Evolutionary conservation across 2,113 vertebrate species (phyloP).

Genomic region (Choloepus hoffmanni): DNA sequence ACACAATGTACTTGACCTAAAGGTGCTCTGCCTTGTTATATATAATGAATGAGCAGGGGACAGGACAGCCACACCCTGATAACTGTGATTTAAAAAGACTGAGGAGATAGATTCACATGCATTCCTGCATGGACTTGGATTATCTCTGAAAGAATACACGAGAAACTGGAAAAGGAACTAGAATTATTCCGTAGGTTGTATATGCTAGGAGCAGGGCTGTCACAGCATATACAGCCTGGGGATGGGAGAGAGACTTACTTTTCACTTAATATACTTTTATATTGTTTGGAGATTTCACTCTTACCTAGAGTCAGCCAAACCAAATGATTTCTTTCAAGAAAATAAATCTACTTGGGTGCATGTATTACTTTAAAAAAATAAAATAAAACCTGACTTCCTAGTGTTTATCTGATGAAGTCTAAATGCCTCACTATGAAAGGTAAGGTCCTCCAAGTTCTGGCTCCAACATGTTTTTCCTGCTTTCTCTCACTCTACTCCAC

Average conservation of each 20-base stretch:
- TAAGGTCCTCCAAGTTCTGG: neutral
- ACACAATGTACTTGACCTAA: neutral
- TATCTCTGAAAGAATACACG: neutral
- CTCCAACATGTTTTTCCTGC: conserved; percentile 23
- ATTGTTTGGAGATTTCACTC: conserved; percentile 22
- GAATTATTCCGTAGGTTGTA: no score
- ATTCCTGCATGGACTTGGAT: neutral
- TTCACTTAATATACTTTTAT: neutral
- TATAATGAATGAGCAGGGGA: neutral
- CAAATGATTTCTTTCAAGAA: no score
- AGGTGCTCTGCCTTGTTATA: neutral
- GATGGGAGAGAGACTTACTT: neutral
- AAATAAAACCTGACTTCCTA: conserved; percentile 46
- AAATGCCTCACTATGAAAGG: conserved; percentile 40
- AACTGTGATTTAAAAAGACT: neutral
- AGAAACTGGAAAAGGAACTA: conserved; percentile 23
- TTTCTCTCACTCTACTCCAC: neutral
- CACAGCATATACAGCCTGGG: no score
- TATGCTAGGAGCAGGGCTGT: no score
- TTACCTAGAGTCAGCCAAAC: no score
- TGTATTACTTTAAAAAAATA: conserved; percentile 44
- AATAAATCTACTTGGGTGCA: no score
- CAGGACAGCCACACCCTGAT: neutral
- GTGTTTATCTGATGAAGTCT: conserved; percentile 39
- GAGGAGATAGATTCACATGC: neutral